phyloP scores from a whole-genome alignment of 2,113 vertebrate genomes.

The Podiceps cristatus region DNA sequence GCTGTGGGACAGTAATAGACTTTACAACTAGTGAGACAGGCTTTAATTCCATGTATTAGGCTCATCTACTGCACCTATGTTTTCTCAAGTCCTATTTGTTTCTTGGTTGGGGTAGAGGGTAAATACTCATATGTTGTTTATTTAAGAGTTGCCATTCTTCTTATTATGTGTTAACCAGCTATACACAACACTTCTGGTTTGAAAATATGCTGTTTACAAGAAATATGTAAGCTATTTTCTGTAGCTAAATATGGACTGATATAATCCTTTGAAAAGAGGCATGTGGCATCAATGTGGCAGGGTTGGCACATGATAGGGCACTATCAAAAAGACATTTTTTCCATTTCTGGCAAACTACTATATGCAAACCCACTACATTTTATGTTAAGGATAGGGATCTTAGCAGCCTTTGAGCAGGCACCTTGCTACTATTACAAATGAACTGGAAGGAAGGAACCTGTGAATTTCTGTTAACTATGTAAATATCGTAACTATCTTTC shows the following conservation, averaged over 20 bases:
- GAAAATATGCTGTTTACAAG: slow-evolving; percentile 66
- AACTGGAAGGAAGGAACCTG: background rate
- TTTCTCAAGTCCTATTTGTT: background rate
- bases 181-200: slow-evolving; percentile 56
- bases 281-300: slow-evolving; percentile 37
- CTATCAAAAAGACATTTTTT: background rate
- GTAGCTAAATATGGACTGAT: slow-evolving; percentile 42
- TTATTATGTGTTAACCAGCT: slow-evolving; percentile 53
- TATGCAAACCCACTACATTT: background rate
- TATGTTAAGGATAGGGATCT: background rate
- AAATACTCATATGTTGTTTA: slow-evolving; percentile 36
- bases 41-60: background rate
- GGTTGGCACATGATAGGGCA: slow-evolving; percentile 1
- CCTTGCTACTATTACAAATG: background rate
- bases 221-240: slow-evolving; percentile 46
- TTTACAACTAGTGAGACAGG: background rate
- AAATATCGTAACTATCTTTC: background rate
- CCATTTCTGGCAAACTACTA: background rate
- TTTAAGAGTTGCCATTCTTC: slow-evolving; percentile 18
- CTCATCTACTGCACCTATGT: background rate
- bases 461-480: background rate
- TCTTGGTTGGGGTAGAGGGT: background rate
- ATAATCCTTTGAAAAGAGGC: slow-evolving; percentile 39
- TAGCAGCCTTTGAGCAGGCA: background rate
- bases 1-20: background rate